phyloP scores from a whole-genome alignment of 2,113 vertebrate species.

The Arothron firmamentum region DNA sequence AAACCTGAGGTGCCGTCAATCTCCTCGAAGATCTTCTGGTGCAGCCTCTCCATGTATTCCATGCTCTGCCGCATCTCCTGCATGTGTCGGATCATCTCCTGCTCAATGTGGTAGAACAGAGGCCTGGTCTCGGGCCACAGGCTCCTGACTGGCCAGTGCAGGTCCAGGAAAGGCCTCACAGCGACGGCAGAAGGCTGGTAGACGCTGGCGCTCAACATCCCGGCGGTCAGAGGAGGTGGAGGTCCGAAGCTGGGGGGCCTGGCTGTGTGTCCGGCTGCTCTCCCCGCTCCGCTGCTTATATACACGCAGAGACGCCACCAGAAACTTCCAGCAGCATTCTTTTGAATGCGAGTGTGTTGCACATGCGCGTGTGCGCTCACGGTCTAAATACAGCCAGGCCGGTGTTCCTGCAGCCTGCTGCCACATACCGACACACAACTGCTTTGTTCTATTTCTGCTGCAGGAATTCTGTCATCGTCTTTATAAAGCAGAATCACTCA shows the following conservation, averaged over 20 bases:
- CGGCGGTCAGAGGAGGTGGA: background rate
- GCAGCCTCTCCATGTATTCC: constrained; percentile 72
- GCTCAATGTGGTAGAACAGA: constrained; percentile 70
- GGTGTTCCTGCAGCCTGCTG: constrained; percentile 49
- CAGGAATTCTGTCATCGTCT: constrained; percentile 37
- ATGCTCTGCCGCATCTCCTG: constrained; percentile 72
- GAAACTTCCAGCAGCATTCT: constrained; percentile 71
- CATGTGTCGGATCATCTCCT: constrained; percentile 73
- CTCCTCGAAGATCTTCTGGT: constrained; percentile 73
- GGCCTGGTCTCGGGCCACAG: constrained; percentile 76
- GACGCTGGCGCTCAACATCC: constrained; percentile 72
- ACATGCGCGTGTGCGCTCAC: constrained; percentile 44
- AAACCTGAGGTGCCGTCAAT: constrained; percentile 55
- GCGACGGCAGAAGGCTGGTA: constrained; percentile 47
- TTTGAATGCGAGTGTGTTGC: constrained; percentile 4
- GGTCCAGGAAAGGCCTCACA: constrained; percentile 62
- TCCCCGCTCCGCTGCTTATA: constrained; percentile 49
- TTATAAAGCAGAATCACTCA: constrained; percentile 39
- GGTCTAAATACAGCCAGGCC: constrained; percentile 60
- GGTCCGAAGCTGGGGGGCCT: constrained; percentile 1
- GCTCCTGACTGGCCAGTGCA: constrained; percentile 74
- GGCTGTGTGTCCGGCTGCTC: constrained; percentile 11
- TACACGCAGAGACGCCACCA: background rate
- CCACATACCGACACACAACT: constrained; percentile 56
- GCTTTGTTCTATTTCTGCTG: constrained; percentile 74